Evolutionary conservation across 2,888 invertebrate genomes (phyloP).

Genomic region (Synergus umbraculus): DNA sequence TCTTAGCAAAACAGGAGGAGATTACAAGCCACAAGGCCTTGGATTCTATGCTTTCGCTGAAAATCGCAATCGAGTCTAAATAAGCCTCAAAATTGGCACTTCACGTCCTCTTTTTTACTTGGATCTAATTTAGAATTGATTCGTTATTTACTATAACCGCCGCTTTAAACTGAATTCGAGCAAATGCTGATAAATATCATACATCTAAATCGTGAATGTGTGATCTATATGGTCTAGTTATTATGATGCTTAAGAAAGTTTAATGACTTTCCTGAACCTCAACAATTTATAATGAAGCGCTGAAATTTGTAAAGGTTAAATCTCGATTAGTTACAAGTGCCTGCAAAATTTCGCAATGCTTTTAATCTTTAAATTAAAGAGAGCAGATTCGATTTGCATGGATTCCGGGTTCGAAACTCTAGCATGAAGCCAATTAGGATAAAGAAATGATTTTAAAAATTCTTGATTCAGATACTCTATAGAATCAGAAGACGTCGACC

Average conservation of each 20-base stretch:
- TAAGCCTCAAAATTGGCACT: not conserved
- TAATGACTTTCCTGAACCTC: too few species aligned
- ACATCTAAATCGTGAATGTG: not conserved
- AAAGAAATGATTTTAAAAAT: not conserved
- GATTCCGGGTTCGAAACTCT: not conserved
- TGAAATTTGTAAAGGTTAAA: too few species aligned
- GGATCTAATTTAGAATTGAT: not conserved
- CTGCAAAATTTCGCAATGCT: too few species aligned
- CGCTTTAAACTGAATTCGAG: not conserved
- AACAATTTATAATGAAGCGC: too few species aligned
- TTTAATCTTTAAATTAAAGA: not conserved
- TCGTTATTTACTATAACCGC: not conserved
- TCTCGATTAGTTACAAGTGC: too few species aligned
- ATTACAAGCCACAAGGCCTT: not conserved
- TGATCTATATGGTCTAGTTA: too few species aligned
- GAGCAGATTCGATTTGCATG: not conserved
- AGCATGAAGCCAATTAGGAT: not conserved
- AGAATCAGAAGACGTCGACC: slow-evolving; percentile 7
- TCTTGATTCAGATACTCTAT: not conserved
- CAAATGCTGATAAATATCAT: not conserved
- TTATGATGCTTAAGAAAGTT: too few species aligned
- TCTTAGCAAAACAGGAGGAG: slow-evolving; percentile 49
- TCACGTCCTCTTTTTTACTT: not conserved
- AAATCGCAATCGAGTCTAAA: slow-evolving; percentile 1
- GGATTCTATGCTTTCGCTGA: not conserved